These are phyloP conservation scores for Rhegmatorhina hoffmannsi DNA, from an alignment of 2,113 vertebrate species.

Conservation along the genomic window DNA sequence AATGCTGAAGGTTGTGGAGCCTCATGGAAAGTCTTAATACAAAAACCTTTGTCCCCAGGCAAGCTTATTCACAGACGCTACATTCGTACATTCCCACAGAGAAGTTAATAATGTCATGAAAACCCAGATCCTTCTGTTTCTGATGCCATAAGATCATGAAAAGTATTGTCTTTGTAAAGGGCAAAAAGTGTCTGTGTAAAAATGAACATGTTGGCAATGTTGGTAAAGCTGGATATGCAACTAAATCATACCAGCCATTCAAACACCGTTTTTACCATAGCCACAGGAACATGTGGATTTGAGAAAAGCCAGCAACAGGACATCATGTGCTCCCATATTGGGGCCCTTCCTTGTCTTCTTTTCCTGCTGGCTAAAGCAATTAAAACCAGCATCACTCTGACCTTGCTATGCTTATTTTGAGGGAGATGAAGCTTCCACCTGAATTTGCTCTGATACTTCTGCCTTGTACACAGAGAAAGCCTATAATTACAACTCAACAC, in stretches of 20 bases:
- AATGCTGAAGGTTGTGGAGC: slow-evolving; percentile 1
- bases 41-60: slow-evolving; percentile 1
- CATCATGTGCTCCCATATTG: background rate
- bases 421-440: background rate
- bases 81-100: background rate
- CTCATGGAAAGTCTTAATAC: background rate
- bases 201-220: background rate
- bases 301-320: background rate
- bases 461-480: background rate
- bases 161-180: background rate
- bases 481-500: background rate
- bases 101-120: background rate
- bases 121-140: background rate
- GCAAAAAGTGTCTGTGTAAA: background rate
- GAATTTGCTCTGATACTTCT: background rate
- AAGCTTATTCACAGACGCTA: background rate
- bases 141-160: background rate
- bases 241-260: background rate
- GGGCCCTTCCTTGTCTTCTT: background rate
- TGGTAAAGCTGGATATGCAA: background rate
- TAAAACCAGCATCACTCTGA: background rate
- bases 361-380: background rate
- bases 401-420: background rate
- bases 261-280: background rate
- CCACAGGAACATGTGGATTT: background rate